Percentiles rank a stretch among this genome's conserved stretches.
These are phyloP conservation scores for Cydia pomonella DNA, from an alignment of 1,140 invertebrate genomes.

Conservation along the genomic window DNA sequence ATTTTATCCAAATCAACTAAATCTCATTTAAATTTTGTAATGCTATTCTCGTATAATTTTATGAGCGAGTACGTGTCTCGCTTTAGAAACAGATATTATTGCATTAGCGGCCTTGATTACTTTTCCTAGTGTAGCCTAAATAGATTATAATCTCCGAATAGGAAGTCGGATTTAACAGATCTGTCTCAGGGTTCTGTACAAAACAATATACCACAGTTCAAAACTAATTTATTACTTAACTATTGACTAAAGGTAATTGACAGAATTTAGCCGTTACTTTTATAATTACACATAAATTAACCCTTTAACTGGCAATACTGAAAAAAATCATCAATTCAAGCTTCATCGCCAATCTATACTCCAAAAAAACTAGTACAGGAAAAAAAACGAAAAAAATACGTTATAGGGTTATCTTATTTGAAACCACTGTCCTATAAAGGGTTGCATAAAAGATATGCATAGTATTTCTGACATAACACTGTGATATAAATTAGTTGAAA, in stretches of 20 bases:
- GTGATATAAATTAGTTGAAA: too few relatives aligned
- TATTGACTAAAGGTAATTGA: too few relatives aligned
- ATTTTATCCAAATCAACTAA: not conserved
- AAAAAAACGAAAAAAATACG: too few relatives aligned
- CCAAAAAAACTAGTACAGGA: too few relatives aligned
- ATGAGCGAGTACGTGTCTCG: not conserved
- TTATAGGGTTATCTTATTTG: too few relatives aligned
- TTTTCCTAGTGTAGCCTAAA: slow-evolving; percentile 28
- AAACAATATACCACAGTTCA: not conserved
- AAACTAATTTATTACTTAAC: not conserved
- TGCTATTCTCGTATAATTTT: not conserved
- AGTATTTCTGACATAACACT: too few relatives aligned
- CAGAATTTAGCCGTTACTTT: not conserved
- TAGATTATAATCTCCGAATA: slow-evolving; percentile 16
- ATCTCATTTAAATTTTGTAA: not conserved
- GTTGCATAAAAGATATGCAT: not conserved
- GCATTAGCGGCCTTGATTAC: slow-evolving; percentile 15
- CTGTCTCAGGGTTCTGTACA: not conserved
- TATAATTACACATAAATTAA: not conserved
- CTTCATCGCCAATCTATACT: too few relatives aligned
- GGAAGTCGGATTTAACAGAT: slow-evolving; percentile 3
- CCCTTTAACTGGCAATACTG: too few relatives aligned
- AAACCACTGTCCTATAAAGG: too few relatives aligned
- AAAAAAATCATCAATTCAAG: too few relatives aligned
- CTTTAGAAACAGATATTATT: slow-evolving; percentile 18